Base-by-base conservation (phyloP, 2,888 invertebrate species). In the Tineola bisselliella region DNA sequence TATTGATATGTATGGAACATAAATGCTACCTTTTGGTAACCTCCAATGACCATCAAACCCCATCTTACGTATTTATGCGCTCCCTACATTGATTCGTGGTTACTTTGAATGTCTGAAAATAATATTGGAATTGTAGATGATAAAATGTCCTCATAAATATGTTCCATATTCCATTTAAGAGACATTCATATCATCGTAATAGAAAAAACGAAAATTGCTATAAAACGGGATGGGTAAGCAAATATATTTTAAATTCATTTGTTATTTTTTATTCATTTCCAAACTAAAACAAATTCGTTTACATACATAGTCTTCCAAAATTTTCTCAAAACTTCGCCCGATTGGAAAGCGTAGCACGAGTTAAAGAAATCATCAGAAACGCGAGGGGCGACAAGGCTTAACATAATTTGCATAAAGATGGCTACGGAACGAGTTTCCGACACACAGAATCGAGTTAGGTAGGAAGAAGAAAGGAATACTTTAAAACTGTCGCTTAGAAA, bases 401-500 rank as follows among this genome's bases (percentile, higher is more conserved):
- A 60, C 31, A 44, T n/a, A 44, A 60, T 60, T 86, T 83, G 81
- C 86, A 87, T 86, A 84, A 83, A 84, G 83, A 82, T 79, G 74
- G 76, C 72, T 71, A 69, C 73, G 69, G 68, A 68, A 71, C 66
- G 75, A 81, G 79, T 81, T 80, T 71, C 75, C 76, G 74, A 69
- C 77, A 76, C 76, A 77, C 77, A 30, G 77, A 84, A 86, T 84
- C 79, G 84, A 86, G 86, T 87, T 87, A 84, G 73, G 75, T 4
- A 19, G 56, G 15, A 58, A 33, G 74, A 74, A 72, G 70, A 68
- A 69, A 67, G 69, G 74, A 77, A 69, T 79, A 84, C 82, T 86
- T 84, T 84, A 81, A 82, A 86, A 87, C 83, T 87, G 86, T 82
- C 86, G 80, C 83, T 81, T 77, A 81, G 80, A 81, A 79, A 84